Evolutionary conservation across 2,113 vertebrate genomes (phyloP).

Genomic region (Hymenochirus boettgeri): DNA sequence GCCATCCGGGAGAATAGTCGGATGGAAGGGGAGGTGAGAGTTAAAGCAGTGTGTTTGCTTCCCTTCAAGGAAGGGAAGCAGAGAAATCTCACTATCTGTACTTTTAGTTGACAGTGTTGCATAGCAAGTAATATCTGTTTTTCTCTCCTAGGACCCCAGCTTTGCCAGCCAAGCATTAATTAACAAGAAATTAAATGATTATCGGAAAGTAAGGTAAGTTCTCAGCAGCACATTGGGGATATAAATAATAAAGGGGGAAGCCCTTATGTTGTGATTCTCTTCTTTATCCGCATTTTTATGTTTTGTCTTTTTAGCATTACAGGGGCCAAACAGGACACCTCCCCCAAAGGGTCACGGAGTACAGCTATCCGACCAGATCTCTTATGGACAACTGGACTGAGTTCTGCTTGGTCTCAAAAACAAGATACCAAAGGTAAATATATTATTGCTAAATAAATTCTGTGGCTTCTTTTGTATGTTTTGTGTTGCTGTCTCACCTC

Average conservation of each 20-base stretch:
- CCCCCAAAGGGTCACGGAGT: conserved; percentile 77
- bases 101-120: too few species aligned
- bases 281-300: background rate
- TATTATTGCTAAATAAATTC: too few species aligned
- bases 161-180: conserved; percentile 93
- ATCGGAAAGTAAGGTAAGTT: conserved; percentile 79
- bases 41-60: background rate
- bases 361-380: conserved; percentile 78
- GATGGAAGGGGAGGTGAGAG: conserved; percentile 90
- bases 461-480: background rate
- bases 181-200: conserved; percentile 95
- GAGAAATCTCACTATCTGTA: too few species aligned
- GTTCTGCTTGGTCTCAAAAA: conserved; percentile 68
- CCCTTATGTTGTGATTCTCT: background rate
- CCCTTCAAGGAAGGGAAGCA: background rate
- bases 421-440: conserved; percentile 77
- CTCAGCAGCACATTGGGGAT: too few species aligned
- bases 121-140: background rate
- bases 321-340: conserved; percentile 83
- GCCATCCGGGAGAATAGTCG: conserved; percentile 91
- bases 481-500: background rate
- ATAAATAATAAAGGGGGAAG: too few species aligned
- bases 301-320: conserved; percentile 66
- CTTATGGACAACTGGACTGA: conserved; percentile 68
- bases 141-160: conserved; percentile 76